Conservation (phyloP, 2,113 vertebrate species). For the Anoplopoma fimbria region DNA sequence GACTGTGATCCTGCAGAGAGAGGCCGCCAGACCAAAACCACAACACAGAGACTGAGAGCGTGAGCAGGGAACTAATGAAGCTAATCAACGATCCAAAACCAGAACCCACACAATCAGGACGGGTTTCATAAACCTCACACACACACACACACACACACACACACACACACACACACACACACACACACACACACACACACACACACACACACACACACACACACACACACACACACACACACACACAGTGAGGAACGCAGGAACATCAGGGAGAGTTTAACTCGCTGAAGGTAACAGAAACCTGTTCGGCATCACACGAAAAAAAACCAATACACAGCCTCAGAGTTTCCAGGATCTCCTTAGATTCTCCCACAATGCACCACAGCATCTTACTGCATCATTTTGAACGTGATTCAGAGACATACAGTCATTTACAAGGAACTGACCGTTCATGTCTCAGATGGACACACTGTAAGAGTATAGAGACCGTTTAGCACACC, state of each 20-base stretch:
- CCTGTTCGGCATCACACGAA: conserved; percentile 12
- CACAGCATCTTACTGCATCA: not conserved
- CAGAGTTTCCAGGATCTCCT: not conserved
- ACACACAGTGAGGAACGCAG: no score
- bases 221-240: not conserved
- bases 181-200: not conserved
- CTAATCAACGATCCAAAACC: conserved; percentile 36
- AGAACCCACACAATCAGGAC: conserved; percentile 46
- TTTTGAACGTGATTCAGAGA: not conserved
- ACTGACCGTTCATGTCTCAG: not conserved
- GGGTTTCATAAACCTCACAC: conserved; percentile 11
- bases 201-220: not conserved
- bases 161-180: not conserved
- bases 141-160: not conserved
- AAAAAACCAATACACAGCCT: not conserved
- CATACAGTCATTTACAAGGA: not conserved
- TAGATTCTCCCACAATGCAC: conserved; percentile 19
- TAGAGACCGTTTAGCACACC: no score
- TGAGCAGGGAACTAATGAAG: conserved; percentile 41
- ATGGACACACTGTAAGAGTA: not conserved
- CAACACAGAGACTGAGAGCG: conserved; percentile 29
- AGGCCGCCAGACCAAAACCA: conserved; percentile 30
- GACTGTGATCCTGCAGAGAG: not conserved
- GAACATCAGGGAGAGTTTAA: conserved; percentile 32
- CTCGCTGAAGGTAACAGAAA: conserved; percentile 32